These are phyloP conservation scores for Baronia brevicornis DNA, from an alignment of 2,888 invertebrate genomes.

Conservation along the genomic window DNA sequence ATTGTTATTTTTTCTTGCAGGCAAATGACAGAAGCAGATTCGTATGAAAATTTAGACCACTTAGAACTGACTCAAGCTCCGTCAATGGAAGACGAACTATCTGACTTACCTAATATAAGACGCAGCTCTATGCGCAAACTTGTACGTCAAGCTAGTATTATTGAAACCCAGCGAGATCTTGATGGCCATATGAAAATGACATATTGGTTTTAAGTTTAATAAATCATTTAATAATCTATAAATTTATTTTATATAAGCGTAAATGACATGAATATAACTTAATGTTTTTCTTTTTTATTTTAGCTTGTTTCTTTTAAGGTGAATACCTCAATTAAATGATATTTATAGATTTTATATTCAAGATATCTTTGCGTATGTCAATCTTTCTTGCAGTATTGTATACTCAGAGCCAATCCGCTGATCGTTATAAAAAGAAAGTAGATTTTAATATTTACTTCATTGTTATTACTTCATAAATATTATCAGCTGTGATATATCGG, in stretches of 20 bases:
- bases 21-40: constrained; percentile 70
- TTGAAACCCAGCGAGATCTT: constrained; percentile 87
- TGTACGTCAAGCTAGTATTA: constrained; percentile 84
- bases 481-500: too few relatives aligned
- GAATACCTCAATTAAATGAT: too few relatives aligned
- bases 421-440: too few relatives aligned
- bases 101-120: constrained; percentile 35
- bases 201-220: constrained; percentile 83
- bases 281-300: too few relatives aligned
- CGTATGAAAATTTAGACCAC: constrained; percentile 85
- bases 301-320: too few relatives aligned
- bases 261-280: constrained; percentile 6
- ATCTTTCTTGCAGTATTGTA: too few relatives aligned
- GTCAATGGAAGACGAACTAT: constrained; percentile 36
- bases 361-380: too few relatives aligned
- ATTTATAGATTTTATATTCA: too few relatives aligned
- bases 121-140: constrained; percentile 80
- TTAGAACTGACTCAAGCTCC: constrained; percentile 62
- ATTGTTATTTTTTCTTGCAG: constrained; percentile 51
- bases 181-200: constrained; percentile 90
- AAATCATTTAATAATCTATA: background rate
- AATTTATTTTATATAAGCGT: constrained; percentile 1
- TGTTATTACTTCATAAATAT: too few relatives aligned
- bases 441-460: too few relatives aligned
- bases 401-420: too few relatives aligned